Evolutionary conservation across 2,888 invertebrate species (phyloP), one percentile per base, ranked within the genome.

Genomic region (Mimachlamys varia): DNA sequence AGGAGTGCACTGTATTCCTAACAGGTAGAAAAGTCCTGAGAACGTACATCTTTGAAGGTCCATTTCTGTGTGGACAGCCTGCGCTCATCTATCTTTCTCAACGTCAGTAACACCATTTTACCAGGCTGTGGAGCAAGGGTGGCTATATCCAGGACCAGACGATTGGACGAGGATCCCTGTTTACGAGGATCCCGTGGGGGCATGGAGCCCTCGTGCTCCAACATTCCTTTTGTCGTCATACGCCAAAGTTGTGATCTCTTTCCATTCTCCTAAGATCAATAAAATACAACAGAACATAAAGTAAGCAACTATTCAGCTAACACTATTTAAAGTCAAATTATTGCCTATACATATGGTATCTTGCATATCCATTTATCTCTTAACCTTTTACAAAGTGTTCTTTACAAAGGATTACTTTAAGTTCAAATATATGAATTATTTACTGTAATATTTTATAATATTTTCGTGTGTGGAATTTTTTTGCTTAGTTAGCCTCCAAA

Each of bases 21-120:
- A 44, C n/a, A 44, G 44, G 7, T 5, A 44, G 44, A 44, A 44
- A 44, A 44, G 7, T 44, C 44, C 44, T 44, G 44, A 44, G 44
- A 4, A 76, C 94, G 90, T 89, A 96, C 96, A 91, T 95, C 97
- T 49, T 98, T 98, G 95, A 99, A 98, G 90, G 98, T 97, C 99
- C 99, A 99, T 2, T 98, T 98, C 97, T 99, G 99, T 89, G 99
- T 99, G 33, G 98, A 98, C 91, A 98, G 97, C 93, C 99, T 97
- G 88, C 98, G 98, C 55, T 98, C 97, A 97, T 99, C 99, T 0
- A 98, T 98, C 93, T 98, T 98, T 89, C 98, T 97, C 94, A 99
- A 97, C 94, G 98, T 98, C 88, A 99, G 97, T 89, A 98, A 97
- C 37, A 98, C 98, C 94, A 97, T 98, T 88, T 97, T 97, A 87